Evolutionary conservation across 1,140 invertebrate genomes (phyloP).

Genomic region (Drosophila athabasca): DNA sequence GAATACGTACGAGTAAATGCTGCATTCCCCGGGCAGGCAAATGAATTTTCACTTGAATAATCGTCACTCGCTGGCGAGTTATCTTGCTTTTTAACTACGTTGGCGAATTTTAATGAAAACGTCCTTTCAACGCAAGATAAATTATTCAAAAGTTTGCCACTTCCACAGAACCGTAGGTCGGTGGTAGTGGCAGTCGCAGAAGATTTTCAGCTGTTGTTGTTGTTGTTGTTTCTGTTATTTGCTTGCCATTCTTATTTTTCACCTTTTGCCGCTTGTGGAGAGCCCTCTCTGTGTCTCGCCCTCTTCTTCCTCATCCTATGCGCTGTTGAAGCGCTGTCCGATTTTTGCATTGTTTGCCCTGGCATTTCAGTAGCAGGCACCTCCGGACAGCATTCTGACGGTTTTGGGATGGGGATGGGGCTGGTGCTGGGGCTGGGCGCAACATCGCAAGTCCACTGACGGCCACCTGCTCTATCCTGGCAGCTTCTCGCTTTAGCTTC

Average conservation of each 20-base stretch:
- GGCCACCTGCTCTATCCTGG: neutral
- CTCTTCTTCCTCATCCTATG: neutral
- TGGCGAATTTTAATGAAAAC: slow-evolving; percentile 81
- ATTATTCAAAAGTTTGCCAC: slow-evolving; percentile 80
- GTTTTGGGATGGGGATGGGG: no score
- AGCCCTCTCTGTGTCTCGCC: slow-evolving; percentile 2
- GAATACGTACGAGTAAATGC: neutral
- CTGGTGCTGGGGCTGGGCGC: no score
- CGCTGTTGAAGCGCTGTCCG: neutral
- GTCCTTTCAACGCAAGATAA: slow-evolving; percentile 80
- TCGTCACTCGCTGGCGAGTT: slow-evolving; percentile 74
- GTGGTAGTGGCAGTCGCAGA: slow-evolving; percentile 12
- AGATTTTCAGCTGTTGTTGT: slow-evolving; percentile 8
- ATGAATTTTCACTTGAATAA: slow-evolving; percentile 77
- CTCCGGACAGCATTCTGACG: slow-evolving; percentile 13
- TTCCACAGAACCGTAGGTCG: slow-evolving; percentile 48
- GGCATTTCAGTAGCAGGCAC: slow-evolving; percentile 52
- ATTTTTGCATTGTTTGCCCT: slow-evolving; percentile 33
- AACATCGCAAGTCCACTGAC: no score
- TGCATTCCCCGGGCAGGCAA: slow-evolving; percentile 68
- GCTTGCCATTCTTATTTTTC: slow-evolving; percentile 48
- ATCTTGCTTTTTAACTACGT: slow-evolving; percentile 80
- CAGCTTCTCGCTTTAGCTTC: neutral
- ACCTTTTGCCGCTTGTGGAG: slow-evolving; percentile 22
- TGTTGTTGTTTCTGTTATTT: slow-evolving; percentile 30